Base-by-base conservation (phyloP, 1,140 invertebrate species). In the Dufourea novaeangliae region DNA sequence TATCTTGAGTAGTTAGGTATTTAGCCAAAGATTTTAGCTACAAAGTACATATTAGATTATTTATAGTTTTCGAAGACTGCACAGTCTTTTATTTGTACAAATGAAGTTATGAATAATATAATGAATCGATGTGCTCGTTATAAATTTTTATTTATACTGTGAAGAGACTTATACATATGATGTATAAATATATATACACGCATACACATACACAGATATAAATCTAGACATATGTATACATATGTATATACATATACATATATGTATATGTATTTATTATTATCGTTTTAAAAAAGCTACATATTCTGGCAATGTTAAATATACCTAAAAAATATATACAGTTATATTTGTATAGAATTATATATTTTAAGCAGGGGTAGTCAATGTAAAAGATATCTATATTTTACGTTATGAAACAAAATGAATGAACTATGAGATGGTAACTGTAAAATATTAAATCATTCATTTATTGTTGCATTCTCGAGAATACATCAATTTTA, bases 11-110 rank as follows among this genome's bases (percentile, higher is more conserved):
- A 78, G 70, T 84, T 84, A 88, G 76, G 72, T 86, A 70, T 81
- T 84, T 87, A 90, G 88, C 90, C 90, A 91, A 91, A 91, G 88
- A 90, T 75, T 82, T 86, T 88, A 84, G 74, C 67, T 82, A 77
- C 64, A 79, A 78, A 64, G 57, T 84, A 74, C 56, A 71, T 52
- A 57, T 72, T 85, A 84, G 57, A 80, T 83, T 85, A 78, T 79
- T 74, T 82, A 78, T 74, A 80, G 71, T 82, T 75, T 78, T 78
- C 71, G 57, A 83, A 62, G 81, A 86, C 59, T 86, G 50, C 10
- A 46, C 46, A 66, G 78, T 75, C 73, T 79, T 85, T 71, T 68
- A 78, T 75, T 86, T 88, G 86, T 87, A 88, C 85, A 88, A 85
- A 88, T 68, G 39, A 71, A 77, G 68, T 75, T 80, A 83, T 44